Evolutionary conservation across 2,113 vertebrate species (phyloP).

Genomic region (Zosterops borbonicus): DNA sequence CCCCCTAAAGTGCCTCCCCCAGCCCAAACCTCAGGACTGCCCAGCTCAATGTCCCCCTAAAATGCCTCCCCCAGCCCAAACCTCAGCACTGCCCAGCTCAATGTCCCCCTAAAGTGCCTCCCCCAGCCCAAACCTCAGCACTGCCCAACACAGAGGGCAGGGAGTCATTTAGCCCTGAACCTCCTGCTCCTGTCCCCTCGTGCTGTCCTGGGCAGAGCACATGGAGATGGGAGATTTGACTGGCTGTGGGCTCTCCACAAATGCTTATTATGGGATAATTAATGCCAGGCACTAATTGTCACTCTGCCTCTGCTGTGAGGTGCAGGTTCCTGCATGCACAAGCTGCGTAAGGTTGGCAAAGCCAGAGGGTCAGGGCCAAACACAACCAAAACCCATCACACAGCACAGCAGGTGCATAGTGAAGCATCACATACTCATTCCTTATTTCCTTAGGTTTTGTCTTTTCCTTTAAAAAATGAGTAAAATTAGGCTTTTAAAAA

Average conservation of each 20-base stretch:
- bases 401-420: accelerated
- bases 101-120: accelerated
- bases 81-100: background rate
- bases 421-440: background rate
- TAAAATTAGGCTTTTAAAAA: background rate
- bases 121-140: too few relatives aligned
- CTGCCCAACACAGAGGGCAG: background rate
- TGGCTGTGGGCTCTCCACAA: background rate
- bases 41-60: accelerated
- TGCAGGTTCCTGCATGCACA: background rate
- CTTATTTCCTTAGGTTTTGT: background rate
- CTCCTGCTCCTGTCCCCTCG: background rate
- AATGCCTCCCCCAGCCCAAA: too few relatives aligned
- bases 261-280: background rate
- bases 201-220: too few relatives aligned
- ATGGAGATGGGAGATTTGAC: background rate
- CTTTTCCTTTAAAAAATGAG: background rate
- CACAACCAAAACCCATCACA: background rate
- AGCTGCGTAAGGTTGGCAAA: background rate
- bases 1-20: accelerated
- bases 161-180: background rate
- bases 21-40: background rate
- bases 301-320: accelerated
- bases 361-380: background rate
- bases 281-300: accelerated